A percentile compares a stretch with the other conserved stretches of the same genome.
Conservation (phyloP, 2,797 vertebrate species). For the Alectoris magna region DNA sequence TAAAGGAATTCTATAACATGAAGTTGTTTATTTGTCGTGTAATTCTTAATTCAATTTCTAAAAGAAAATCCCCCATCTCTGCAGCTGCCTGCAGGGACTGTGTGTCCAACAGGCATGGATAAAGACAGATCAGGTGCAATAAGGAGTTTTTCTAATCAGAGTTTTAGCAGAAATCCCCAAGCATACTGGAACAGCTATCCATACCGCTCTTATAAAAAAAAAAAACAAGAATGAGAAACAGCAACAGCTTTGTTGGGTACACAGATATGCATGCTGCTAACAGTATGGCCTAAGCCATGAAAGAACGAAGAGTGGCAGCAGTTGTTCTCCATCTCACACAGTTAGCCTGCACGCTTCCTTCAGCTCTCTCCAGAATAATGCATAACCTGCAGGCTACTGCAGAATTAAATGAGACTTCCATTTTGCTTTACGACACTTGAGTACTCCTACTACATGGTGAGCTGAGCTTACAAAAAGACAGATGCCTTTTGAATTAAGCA, state of each 20-base stretch:
- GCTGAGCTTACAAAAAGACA: background rate
- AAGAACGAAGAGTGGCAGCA: accelerated
- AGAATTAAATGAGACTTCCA: background rate
- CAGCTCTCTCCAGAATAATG: background rate
- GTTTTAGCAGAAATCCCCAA: background rate
- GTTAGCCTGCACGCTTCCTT: background rate
- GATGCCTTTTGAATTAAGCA: background rate
- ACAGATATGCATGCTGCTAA: background rate
- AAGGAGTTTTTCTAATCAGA: background rate
- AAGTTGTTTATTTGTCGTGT: background rate
- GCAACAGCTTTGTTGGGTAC: background rate
- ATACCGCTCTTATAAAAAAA: background rate
- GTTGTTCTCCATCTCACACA: background rate
- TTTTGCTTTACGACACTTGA: background rate
- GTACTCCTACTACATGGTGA: background rate
- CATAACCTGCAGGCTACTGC: background rate
- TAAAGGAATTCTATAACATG: background rate
- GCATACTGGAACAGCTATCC: background rate
- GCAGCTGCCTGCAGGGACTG: background rate
- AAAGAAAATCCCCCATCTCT: background rate
- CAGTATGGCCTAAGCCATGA: background rate
- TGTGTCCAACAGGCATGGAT: background rate
- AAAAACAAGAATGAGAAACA: background rate
- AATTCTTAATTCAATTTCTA: background rate
- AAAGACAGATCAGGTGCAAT: background rate